Conservation (phyloP, 1,140 invertebrate genomes). For the Drosophila nasuta region DNA sequence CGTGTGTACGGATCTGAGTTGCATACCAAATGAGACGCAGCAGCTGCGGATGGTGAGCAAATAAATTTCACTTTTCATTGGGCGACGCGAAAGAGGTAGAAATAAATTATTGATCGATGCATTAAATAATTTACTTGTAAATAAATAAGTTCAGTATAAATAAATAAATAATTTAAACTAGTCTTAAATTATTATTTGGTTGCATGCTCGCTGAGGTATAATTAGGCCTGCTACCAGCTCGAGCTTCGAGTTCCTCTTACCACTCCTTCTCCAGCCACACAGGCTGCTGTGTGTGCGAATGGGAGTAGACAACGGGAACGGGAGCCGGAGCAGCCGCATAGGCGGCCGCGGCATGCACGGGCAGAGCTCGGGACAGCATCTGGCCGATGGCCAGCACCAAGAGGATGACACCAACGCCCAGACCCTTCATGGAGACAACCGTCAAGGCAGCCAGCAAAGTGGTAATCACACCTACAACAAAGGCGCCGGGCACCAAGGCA, state of each 20-base stretch:
- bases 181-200: conserved; percentile 83
- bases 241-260: conserved; percentile 36
- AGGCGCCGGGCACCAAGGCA: conserved; percentile 87
- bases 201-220: conserved; percentile 77
- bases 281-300: conserved; percentile 80
- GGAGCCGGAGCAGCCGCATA: conserved; percentile 71
- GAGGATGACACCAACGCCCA: conserved; percentile 86
- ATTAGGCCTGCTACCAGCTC: conserved; percentile 62
- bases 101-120: conserved; percentile 19
- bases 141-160: conserved; percentile 29
- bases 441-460: conserved; percentile 87
- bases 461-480: conserved; percentile 87
- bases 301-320: conserved; percentile 81
- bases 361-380: conserved; percentile 80
- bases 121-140: conserved; percentile 36
- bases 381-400: conserved; percentile 83
- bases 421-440: conserved; percentile 88
- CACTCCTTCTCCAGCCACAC: conserved; percentile 84
- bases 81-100: conserved; percentile 8
- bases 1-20: conserved; percentile 33
- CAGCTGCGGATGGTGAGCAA: background rate
- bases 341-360: conserved; percentile 74
- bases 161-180: conserved; percentile 83
- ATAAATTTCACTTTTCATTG: conserved; percentile 69
- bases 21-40: conserved; percentile 58